Base-by-base conservation (phyloP, 23 tunicate species). In the Ciona savignyi region DNA sequence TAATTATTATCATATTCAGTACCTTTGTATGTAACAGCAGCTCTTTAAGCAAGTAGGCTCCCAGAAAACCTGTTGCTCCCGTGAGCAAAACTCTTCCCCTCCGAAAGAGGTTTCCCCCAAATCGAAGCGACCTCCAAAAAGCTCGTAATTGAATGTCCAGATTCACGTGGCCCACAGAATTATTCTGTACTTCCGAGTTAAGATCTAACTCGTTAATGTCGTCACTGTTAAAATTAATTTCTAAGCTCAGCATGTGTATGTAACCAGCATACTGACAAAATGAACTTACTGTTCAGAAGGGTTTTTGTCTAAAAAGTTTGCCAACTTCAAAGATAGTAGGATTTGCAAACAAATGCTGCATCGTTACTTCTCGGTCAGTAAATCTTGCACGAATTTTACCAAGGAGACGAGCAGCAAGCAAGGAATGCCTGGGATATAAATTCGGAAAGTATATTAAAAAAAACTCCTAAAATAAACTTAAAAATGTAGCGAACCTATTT, bases 61-160 rank as follows among this genome's bases (percentile, higher is more conserved):
- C 97, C 32, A 91, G 33, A 71, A 84, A 91, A 11, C 97, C 97
- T 2, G 97, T 91, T 19, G 87, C 91, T 0, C 97, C 97, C 49
- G 97, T 91, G 15, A 91, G 73, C 15, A 91, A 76, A 0, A 91
- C 85, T 22, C 97, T 64, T 24, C 86, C 91, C 31, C 91, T 62
- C 23, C 81, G 68, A n/a, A 72, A 74, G 34, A 74, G 66, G 15
- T 42, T 42, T 62, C 73, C 66, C 23, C 73, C 70, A 30, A 66
- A 72, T 30, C 83, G 29, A 4, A 51, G 74, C 26, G 86, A 84
- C 32, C 97, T 70, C 97, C 97, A 91, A 72, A 91, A 91, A 3
- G 97, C 97, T 33, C 97, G 68, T 27, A 91, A 74, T 35, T 91
- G 97, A 1, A 91, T 91, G 72, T 91, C 97, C 0, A 91, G 73